phyloP scores from a whole-genome alignment of 2,888 invertebrate genomes.

The Caenorhabditis afra region DNA sequence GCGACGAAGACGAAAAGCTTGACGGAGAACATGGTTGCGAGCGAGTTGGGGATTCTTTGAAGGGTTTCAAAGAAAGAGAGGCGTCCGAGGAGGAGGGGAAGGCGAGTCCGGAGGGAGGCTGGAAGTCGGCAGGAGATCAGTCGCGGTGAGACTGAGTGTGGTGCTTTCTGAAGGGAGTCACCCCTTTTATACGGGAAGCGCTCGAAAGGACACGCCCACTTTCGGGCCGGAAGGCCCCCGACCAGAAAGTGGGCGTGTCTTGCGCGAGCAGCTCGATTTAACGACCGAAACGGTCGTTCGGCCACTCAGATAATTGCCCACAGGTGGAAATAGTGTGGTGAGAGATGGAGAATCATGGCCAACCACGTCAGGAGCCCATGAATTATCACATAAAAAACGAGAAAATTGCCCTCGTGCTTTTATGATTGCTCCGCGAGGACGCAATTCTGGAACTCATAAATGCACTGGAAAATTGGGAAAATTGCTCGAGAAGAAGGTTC shows the following conservation, averaged over 20 bases:
- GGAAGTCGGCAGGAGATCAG: no score
- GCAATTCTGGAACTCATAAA: no score
- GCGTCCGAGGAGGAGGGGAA: no score
- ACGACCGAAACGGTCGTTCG: slow-evolving; percentile 41
- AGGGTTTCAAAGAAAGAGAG: neutral
- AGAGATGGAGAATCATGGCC: slow-evolving; percentile 6
- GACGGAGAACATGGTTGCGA: neutral
- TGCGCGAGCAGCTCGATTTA: slow-evolving; percentile 1
- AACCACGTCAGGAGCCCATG: slow-evolving; percentile 3
- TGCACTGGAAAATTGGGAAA: no score
- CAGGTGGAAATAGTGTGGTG: slow-evolving; percentile 2
- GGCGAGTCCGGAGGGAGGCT: neutral
- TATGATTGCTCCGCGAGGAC: no score
- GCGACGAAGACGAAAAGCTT: slow-evolving; percentile 12
- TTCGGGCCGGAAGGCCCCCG: slow-evolving; percentile 10
- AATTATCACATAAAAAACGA: neutral
- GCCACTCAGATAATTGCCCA: slow-evolving; percentile 20
- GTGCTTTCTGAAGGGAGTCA: no score
- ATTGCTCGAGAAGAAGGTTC: no score
- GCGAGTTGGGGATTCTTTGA: slow-evolving; percentile 1
- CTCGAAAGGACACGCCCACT: slow-evolving; percentile 26
- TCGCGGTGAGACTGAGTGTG: no score
- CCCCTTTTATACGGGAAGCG: slow-evolving; percentile 1
- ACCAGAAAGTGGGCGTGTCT: no score
- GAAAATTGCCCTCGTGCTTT: no score